These are phyloP conservation scores for Protobothrops flavoviridis DNA, from an alignment of 2,113 vertebrate species.

Conservation along the genomic window DNA sequence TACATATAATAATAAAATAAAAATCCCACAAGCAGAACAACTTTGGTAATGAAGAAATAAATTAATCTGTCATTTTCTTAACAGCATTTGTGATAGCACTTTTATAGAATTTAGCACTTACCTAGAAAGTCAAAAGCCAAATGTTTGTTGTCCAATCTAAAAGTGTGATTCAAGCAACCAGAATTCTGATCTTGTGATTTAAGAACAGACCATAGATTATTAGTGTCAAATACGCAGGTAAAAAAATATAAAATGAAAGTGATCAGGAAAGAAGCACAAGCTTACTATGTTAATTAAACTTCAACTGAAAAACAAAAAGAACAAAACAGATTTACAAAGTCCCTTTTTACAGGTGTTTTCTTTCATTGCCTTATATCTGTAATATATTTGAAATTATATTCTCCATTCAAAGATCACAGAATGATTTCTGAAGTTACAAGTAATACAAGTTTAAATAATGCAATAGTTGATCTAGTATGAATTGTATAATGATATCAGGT, in stretches of 20 bases:
- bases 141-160: neutral
- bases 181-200: neutral
- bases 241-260: neutral
- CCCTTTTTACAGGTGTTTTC: neutral
- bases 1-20: slow-evolving; percentile 6
- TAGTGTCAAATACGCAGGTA: neutral
- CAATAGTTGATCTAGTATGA: neutral
- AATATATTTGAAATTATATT: neutral
- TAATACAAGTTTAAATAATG: neutral
- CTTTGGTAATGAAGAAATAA: neutral
- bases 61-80: neutral
- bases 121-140: neutral
- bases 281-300: neutral
- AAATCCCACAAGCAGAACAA: neutral
- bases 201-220: neutral
- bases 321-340: neutral
- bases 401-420: neutral
- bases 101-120: neutral
- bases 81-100: neutral
- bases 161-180: neutral
- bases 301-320: neutral
- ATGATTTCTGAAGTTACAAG: neutral
- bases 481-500: neutral
- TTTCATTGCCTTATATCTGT: neutral
- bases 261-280: neutral